Conservation (phyloP, 2,113 vertebrate species). For the Triplophysa tibetana region DNA sequence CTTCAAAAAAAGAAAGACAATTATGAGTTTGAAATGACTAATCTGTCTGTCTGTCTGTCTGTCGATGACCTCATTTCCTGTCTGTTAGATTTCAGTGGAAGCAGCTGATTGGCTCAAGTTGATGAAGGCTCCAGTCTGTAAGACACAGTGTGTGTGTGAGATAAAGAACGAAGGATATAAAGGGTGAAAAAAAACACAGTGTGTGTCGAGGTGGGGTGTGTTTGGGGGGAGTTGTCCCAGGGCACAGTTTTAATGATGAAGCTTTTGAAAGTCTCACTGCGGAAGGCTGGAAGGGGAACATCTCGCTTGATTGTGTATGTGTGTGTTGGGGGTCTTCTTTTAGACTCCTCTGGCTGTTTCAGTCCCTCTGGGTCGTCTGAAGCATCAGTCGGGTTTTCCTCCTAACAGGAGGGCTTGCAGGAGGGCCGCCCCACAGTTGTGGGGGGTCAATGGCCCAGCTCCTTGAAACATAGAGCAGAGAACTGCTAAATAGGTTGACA, state of each 20-base stretch:
- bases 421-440: conserved; percentile 15
- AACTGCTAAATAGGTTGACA: background rate
- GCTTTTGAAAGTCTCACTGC: conserved; percentile 51
- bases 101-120: background rate
- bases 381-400: conserved; percentile 31
- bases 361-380: conserved; percentile 43
- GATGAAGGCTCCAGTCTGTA: background rate
- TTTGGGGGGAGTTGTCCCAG: conserved; percentile 60
- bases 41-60: background rate
- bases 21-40: too few species aligned
- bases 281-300: conserved; percentile 56
- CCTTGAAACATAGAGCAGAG: background rate
- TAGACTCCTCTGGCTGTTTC: conserved; percentile 53
- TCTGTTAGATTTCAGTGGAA: background rate
- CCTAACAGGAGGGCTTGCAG: conserved; percentile 18
- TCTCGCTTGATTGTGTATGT: conserved; percentile 47
- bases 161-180: conserved; percentile 51
- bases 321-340: conserved; percentile 51
- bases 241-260: conserved; percentile 66
- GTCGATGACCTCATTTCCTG: background rate
- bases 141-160: background rate
- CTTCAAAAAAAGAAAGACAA: too few species aligned
- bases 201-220: conserved; percentile 22
- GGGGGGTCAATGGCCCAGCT: background rate
- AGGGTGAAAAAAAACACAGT: conserved; percentile 61